These are phyloP conservation scores for Ephestia elutella DNA, from an alignment of 1,140 invertebrate genomes.

Conservation along the genomic window DNA sequence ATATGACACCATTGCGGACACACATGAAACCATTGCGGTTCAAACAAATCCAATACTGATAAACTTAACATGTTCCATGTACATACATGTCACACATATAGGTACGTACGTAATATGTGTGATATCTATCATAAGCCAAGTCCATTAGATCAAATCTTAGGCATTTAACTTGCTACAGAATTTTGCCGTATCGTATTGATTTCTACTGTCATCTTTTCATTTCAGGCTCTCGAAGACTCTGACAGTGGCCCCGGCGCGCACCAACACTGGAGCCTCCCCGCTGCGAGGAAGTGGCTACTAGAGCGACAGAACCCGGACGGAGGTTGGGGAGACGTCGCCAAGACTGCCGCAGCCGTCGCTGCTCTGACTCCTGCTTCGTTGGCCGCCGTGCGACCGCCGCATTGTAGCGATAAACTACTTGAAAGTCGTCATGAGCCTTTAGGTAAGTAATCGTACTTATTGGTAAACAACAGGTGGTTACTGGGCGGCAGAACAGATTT, in stretches of 20 bases:
- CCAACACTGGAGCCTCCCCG: constrained; percentile 83
- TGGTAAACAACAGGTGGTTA: not conserved
- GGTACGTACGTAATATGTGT: too few species aligned
- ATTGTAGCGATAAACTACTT: constrained; percentile 74
- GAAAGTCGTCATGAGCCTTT: constrained; percentile 60
- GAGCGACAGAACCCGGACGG: constrained; percentile 83
- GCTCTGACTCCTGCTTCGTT: constrained; percentile 81
- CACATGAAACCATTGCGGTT: too few species aligned
- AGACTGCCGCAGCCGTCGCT: constrained; percentile 84
- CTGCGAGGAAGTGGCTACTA: constrained; percentile 82
- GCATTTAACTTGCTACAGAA: too few species aligned
- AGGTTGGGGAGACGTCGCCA: constrained; percentile 82
- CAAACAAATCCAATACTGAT: too few species aligned
- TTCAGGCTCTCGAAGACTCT: constrained; percentile 82
- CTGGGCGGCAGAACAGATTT: not conserved
- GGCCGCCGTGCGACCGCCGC: constrained; percentile 79
- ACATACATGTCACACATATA: too few species aligned
- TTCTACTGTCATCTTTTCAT: not conserved
- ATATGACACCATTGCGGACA: too few species aligned
- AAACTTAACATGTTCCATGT: too few species aligned
- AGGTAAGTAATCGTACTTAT: constrained; percentile 28
- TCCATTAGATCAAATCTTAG: too few species aligned
- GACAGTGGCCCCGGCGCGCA: constrained; percentile 76
- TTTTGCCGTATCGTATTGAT: too few species aligned
- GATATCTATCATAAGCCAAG: too few species aligned